Evolutionary conservation across 1,140 invertebrate genomes (phyloP).

Genomic region (Aphidius ervi): DNA sequence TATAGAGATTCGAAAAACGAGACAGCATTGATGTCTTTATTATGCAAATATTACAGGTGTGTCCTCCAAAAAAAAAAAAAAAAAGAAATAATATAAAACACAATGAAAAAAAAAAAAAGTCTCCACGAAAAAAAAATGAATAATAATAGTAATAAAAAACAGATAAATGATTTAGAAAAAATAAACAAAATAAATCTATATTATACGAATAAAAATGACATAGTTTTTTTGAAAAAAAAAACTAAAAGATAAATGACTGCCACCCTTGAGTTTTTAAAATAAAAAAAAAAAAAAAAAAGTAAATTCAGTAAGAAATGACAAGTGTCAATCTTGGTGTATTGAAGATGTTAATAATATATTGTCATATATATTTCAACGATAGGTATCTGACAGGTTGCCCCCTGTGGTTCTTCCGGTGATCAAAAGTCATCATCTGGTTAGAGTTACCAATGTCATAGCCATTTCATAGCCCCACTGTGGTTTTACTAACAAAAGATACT

Average conservation of each 20-base stretch:
- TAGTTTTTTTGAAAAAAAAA: no score
- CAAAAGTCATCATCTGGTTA: no score
- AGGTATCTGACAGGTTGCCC: conserved; percentile 14
- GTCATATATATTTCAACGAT: conserved; percentile 13
- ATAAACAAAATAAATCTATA: no score
- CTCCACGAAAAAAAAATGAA: conserved; percentile 6
- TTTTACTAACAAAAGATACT: no score
- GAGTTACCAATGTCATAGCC: no score
- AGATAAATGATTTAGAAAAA: neutral
- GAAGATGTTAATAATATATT: conserved; percentile 8
- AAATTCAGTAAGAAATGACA: conserved; percentile 6
- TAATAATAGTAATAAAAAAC: neutral
- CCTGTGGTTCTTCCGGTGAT: neutral
- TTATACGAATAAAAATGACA: no score
- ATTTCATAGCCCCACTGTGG: no score
- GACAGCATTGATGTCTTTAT: conserved; percentile 10
- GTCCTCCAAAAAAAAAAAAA: neutral
- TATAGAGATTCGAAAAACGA: no score
- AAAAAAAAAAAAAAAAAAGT: no score
- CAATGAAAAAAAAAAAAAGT: neutral
- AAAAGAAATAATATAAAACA: neutral
- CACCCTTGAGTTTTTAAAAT: neutral
- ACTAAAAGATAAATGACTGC: conserved; percentile 5
- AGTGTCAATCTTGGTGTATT: neutral
- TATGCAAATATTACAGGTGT: conserved; percentile 21